Conservation (phyloP, 2,797 vertebrate species). For the Phyllotis vaccarum region DNA sequence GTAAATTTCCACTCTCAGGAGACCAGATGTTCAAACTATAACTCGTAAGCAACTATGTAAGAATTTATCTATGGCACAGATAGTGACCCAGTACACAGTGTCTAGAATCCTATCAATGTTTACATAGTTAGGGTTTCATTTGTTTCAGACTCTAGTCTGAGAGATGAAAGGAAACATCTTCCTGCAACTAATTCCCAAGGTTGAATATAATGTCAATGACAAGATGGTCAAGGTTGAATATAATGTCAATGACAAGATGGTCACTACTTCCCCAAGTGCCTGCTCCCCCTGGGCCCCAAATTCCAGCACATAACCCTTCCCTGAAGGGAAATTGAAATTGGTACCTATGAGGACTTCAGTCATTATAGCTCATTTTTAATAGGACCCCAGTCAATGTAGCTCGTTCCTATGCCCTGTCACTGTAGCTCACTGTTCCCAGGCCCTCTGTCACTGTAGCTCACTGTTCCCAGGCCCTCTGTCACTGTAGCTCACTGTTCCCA, state of each 20-base stretch:
- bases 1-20: not conserved
- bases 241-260: not conserved
- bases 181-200: not conserved
- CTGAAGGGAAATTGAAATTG: not conserved
- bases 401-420: not conserved
- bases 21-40: not conserved
- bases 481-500: not conserved
- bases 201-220: not conserved
- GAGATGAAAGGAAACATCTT: not conserved
- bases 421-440: not conserved
- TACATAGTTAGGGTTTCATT: not conserved
- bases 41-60: not conserved
- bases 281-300: not conserved
- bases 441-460: not conserved
- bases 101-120: not conserved
- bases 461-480: not conserved
- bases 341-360: too few species aligned
- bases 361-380: not conserved
- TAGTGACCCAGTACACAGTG: not conserved
- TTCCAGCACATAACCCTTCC: not conserved
- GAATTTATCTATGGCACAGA: not conserved
- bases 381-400: not conserved
- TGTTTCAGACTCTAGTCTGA: not conserved
- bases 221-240: not conserved
- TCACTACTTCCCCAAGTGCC: rapidly evolving